Base-by-base conservation (phyloP, 2,888 invertebrate genomes). In the Antitype chi region DNA sequence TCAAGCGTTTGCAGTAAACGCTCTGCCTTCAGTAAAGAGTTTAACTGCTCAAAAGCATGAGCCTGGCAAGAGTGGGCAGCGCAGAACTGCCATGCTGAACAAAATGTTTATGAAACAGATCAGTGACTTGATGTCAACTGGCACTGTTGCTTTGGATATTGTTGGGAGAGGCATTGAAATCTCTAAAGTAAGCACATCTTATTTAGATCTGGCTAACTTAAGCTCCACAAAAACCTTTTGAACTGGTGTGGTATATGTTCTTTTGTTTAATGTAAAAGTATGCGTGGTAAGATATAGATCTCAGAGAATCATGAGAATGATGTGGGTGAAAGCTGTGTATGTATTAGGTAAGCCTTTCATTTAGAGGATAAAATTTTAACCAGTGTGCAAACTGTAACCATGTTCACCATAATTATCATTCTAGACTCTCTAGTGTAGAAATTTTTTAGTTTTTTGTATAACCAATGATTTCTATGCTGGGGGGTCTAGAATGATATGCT, bases 61-160 rank as follows among this genome's bases (percentile, higher is more conserved):
- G 74, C 97, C 97, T 49, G 96, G 96, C 20, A 97, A 97, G 67
- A 95, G 96, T 20, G 97, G 97, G 17, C 93, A 94, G 0, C 97
- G 98, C 60, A 97, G 98, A 87, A 95, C 97, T 38, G 94, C 97
- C 1, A 97, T 98, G 82, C 93, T 99, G 2, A 98, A 98, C 92
- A 98, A 98, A 93, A 90, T 98, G 69, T 98, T 98, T 89, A 98
- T 98, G 98, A 97, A 97, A 87, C 96, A 98, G 78, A 97, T 99
- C 15, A 98, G 98, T 0, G 98, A 98, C 91, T 93, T 98, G 53
- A 97, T 99, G 97, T 97, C 98, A 1, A 98, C 98, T 0, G 98
- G 98, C 1, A 97, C 98, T 86, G 95, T 97, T 52, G 94, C 98
- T 3, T 94, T 97, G 69, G 94, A 97, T 70, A 94, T 98, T 80